phyloP scores from a whole-genome alignment of 2,113 vertebrate genomes.

The Solea senegalensis region DNA sequence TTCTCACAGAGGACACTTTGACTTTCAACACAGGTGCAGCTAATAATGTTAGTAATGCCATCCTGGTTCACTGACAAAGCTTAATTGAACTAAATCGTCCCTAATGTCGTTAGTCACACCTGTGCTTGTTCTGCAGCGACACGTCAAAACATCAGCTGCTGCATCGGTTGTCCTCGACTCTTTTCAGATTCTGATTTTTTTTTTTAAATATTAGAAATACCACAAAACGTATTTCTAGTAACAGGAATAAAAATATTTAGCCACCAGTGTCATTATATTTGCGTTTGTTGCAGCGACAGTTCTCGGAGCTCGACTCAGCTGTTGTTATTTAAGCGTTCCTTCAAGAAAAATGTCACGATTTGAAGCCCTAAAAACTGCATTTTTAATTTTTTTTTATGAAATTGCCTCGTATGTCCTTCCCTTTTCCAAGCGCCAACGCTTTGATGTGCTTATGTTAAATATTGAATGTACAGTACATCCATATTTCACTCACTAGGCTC shows the following conservation, averaged over 20 bases:
- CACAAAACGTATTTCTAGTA: too few relatives aligned
- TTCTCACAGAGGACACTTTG: constrained; percentile 8
- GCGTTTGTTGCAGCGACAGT: too few relatives aligned
- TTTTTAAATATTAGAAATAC: neutral
- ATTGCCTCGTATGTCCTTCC: constrained; percentile 46
- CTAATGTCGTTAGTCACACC: constrained; percentile 30
- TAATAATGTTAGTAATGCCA: constrained; percentile 26
- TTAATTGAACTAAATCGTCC: constrained; percentile 3
- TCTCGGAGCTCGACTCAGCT: too few relatives aligned
- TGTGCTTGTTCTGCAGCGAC: neutral
- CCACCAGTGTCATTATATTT: too few relatives aligned
- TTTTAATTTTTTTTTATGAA: constrained; percentile 23
- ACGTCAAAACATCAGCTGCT: neutral
- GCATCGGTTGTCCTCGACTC: neutral
- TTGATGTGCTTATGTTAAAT: constrained; percentile 73
- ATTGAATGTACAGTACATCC: constrained; percentile 66
- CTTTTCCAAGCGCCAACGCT: constrained; percentile 29
- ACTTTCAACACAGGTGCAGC: neutral
- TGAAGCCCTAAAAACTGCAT: too few relatives aligned
- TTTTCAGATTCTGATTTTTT: neutral
- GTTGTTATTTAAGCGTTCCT: neutral
- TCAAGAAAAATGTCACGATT: neutral
- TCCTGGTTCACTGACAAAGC: constrained; percentile 10
- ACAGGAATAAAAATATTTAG: too few relatives aligned
- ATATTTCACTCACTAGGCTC: constrained; percentile 69